Conservation (phyloP, 2,113 vertebrate genomes). For the Odontesthes bonariensis region DNA sequence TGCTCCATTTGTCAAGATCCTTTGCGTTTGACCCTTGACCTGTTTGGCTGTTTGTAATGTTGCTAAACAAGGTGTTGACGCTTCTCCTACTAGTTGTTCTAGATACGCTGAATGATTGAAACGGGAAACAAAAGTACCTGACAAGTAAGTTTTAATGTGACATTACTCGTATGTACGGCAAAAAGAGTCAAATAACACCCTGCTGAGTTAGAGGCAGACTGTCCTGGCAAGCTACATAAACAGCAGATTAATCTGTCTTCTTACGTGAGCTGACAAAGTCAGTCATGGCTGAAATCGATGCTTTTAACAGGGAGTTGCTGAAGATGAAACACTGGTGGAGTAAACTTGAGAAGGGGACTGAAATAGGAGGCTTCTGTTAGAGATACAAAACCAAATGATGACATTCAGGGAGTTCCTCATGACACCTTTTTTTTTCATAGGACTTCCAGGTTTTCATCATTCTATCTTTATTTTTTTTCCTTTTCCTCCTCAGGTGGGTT, state of each 20-base stretch:
- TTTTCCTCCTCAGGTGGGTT: conserved; percentile 12
- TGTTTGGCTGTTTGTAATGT: conserved; percentile 53
- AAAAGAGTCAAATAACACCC: conserved; percentile 60
- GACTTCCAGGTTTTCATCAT: background rate
- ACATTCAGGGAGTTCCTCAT: background rate
- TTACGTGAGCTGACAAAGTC: conserved; percentile 58
- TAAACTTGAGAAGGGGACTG: conserved; percentile 45
- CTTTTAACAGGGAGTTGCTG: conserved; percentile 60
- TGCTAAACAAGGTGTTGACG: conserved; percentile 52
- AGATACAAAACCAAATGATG: conserved; percentile 28
- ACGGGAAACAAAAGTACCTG: conserved; percentile 61
- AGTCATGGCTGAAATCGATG: conserved; percentile 68
- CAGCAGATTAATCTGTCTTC: conserved; percentile 71
- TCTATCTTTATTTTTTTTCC: too few relatives aligned
- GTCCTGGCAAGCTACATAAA: conserved; percentile 70
- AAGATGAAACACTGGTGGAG: conserved; percentile 55
- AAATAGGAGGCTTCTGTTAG: conserved; percentile 39
- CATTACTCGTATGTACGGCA: conserved; percentile 61
- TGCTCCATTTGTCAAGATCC: background rate
- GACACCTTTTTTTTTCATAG: background rate
- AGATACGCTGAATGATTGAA: conserved; percentile 52
- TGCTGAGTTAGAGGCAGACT: conserved; percentile 58
- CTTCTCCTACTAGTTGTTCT: conserved; percentile 23
- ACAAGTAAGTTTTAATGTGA: conserved; percentile 67
- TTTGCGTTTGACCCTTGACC: conserved; percentile 49